A percentile compares a stretch with the other conserved stretches of the same genome.
These are phyloP conservation scores for Sinocyclocheilus grahami DNA, from an alignment of 2,113 vertebrate species.

Conservation along the genomic window DNA sequence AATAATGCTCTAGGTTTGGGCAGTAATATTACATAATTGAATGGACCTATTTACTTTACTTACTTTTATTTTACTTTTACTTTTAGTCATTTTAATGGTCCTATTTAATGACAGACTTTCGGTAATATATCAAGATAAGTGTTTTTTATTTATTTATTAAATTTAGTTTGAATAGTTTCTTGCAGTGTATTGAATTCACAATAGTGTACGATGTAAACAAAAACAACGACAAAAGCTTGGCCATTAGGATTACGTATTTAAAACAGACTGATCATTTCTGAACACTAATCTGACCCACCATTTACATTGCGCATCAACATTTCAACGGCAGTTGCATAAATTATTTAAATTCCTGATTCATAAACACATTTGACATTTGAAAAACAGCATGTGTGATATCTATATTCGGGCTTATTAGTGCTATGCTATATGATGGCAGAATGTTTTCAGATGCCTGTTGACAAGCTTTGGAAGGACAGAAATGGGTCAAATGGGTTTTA, in stretches of 20 bases:
- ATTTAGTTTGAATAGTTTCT: neutral
- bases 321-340: neutral
- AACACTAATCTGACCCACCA: neutral
- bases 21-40: too few species aligned
- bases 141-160: too few species aligned
- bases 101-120: neutral
- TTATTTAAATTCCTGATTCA: neutral
- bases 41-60: too few species aligned
- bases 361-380: constrained; percentile 14
- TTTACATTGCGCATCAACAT: neutral
- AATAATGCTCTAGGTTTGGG: too few species aligned
- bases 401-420: constrained; percentile 41
- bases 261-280: neutral
- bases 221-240: neutral
- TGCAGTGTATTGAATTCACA: neutral
- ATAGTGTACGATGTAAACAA: neutral
- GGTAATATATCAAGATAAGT: neutral
- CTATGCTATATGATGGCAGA: constrained; percentile 56
- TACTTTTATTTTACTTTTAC: too few species aligned
- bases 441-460: constrained; percentile 69
- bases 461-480: constrained; percentile 77
- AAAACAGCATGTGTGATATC: constrained; percentile 20
- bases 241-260: neutral
- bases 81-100: too few species aligned
- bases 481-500: constrained; percentile 86